Percentiles rank a stretch among this genome's conserved stretches.
phyloP scores from a whole-genome alignment of 2,797 vertebrate species.

The Rhabdomys pumilio region DNA sequence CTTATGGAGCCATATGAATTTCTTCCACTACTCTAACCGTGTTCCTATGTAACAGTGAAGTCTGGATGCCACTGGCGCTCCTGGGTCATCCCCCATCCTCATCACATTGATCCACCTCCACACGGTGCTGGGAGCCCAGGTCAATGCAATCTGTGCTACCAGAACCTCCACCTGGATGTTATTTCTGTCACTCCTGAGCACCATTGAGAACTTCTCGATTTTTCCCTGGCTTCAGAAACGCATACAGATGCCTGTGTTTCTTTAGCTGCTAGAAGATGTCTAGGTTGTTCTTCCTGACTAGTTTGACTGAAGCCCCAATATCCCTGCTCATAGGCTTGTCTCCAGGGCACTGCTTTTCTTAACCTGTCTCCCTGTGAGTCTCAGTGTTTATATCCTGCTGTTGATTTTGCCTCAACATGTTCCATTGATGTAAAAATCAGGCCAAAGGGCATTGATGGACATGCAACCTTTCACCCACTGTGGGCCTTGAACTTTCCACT shows the following conservation, averaged over 20 bases:
- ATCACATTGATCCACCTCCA: background rate
- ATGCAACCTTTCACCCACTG: background rate
- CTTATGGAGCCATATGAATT: constrained; percentile 71
- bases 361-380: background rate
- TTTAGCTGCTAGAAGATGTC: background rate
- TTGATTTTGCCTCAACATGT: background rate
- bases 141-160: background rate
- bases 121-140: background rate
- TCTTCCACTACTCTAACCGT: constrained; percentile 26
- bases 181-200: constrained; percentile 14
- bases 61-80: background rate
- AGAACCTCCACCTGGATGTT: constrained; percentile 49
- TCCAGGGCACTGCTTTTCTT: background rate
- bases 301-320: background rate
- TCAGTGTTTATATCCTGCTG: constrained; percentile 26
- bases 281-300: background rate
- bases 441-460: background rate
- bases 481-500: constrained; percentile 27
- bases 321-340: no score
- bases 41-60: constrained; percentile 1
- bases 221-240: background rate
- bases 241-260: background rate
- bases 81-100: background rate
- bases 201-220: background rate
- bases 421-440: background rate